Base-by-base conservation (phyloP, 2,113 vertebrate species). In the Phrynosoma platyrhinos region DNA sequence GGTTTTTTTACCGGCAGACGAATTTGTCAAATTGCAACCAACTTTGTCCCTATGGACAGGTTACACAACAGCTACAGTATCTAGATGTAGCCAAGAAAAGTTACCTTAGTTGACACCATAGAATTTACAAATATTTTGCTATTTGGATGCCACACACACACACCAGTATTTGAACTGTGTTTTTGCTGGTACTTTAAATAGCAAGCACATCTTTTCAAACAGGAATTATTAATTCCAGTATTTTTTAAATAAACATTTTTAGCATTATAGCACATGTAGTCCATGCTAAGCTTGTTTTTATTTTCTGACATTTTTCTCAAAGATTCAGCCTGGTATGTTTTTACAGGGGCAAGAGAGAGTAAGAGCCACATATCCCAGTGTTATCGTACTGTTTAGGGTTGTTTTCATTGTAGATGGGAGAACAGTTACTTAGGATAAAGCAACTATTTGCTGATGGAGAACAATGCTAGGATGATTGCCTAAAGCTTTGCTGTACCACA, bases 361-460 rank as follows among this genome's bases (percentile, higher is more conserved):
- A 84, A 87, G 91, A 92, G 92, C 79, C 94, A 95, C 94, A 89
- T 92, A 88, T 94, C 93, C 84, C 79, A 0, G 0, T 95, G 92
- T 97, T 96, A 95, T 93, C 85, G 71, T 93, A 91, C 88, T 66
- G 72, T 92, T 94, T 47, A 0, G 91, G 92, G 94, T 96, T 97
- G 96, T 95, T 97, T 96, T 96, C 94, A 88, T 9, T 94, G 94
- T 7, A n/a, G 93, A 91, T 91, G 94, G 93, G 95, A 97, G 95
- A 90, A 83, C 71, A 76, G 91, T 77, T 80, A 82, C 93, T 84
- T 94, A 42, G 84, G 84, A 90, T 90, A 88, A 93, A 90, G 91
- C 91, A 72, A 53, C 83, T 92, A 90, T 93, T 87, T 87, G 85
- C 89, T 93, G 79, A 32, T 94, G 83, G 20, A 90, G 88, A 93